Evolutionary conservation across 1,140 invertebrate genomes (phyloP), one percentile per base, ranked within the genome.

Genomic region (Lepidostoma basale): DNA sequence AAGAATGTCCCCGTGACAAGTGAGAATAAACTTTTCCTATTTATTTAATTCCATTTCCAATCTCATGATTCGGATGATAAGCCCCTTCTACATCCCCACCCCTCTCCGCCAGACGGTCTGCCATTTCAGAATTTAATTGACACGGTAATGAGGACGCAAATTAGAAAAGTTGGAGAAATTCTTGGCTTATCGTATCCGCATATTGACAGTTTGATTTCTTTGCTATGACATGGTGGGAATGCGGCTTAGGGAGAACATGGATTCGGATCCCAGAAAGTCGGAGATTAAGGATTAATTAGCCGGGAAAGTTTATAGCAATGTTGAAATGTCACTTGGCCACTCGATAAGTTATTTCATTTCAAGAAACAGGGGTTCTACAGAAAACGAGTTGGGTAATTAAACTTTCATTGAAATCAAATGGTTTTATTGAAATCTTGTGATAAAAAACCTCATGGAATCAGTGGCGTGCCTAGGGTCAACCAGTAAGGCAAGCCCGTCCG

Each of bases 71-170:
- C 26, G 42, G 59, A 39, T 60, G 69, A 72, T 68, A 62, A 62
- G 62, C 58, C 66, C 25, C 56, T 20, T 64, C 68, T 52, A 62
- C 47, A n/a, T n/a, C 65, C 45, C 18, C 8, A 49, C 20, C 45
- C 22, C 12, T 23, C 22, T 23, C 22, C 44, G 44, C 12, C 5
- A 18, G 10, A 16, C 54, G 42, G 26, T 68, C 70, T 62, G 67
- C 47, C 66, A 60, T 66, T 65, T 67, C 62, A 44, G 54, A 68
- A 72, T 72, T 72, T 72, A 72, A 72, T 72, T 72, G 70, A 72
- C 67, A 68, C 70, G 70, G 70, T 72, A 72, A 72, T 72, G 54
- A 72, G 70, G 56, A 66, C 62, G 70, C 70, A 72, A 72, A 72
- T 72, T 72, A 72, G 70, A 72, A 72, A 72, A 72, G 66, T 72